A percentile compares a stretch with the other conserved stretches of the same genome.
These are phyloP conservation scores for Acanthosepion esculentum DNA, from an alignment of 2,888 invertebrate genomes.

Conservation along the genomic window DNA sequence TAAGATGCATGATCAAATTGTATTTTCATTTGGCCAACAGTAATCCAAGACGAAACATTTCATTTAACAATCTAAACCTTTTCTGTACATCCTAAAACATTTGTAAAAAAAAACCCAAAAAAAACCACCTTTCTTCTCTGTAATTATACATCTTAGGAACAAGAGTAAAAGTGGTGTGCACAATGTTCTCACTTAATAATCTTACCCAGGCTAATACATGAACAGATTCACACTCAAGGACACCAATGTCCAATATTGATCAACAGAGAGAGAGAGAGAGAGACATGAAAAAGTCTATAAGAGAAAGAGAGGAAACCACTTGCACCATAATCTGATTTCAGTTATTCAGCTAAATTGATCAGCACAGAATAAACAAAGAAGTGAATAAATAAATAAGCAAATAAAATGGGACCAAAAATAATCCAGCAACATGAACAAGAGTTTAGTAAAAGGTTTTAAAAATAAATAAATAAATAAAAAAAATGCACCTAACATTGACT, in stretches of 20 bases:
- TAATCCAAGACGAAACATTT: slow-evolving; percentile 18
- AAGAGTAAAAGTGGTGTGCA: background rate
- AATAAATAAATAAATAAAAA: background rate
- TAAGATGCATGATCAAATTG: background rate
- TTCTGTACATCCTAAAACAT: background rate
- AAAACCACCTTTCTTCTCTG: background rate
- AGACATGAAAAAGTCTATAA: background rate
- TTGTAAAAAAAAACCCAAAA: background rate
- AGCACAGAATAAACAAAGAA: background rate
- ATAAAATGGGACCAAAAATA: background rate
- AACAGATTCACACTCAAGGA: background rate
- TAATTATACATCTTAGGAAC: background rate
- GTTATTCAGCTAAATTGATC: background rate
- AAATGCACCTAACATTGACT: background rate
- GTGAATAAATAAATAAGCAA: background rate
- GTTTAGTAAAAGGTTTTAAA: background rate
- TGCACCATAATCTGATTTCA: background rate
- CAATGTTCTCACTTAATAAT: slow-evolving; percentile 8
- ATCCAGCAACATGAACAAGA: background rate
- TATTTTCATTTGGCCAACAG: background rate
- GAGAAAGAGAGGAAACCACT: background rate
- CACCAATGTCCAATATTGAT: background rate
- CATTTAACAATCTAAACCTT: background rate
- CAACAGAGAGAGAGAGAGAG: background rate
- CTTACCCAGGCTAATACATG: background rate